Percentiles rank a stretch among this genome's conserved stretches.
These are phyloP conservation scores for Heliconius himera DNA, from an alignment of 1,140 invertebrate genomes.

Conservation along the genomic window DNA sequence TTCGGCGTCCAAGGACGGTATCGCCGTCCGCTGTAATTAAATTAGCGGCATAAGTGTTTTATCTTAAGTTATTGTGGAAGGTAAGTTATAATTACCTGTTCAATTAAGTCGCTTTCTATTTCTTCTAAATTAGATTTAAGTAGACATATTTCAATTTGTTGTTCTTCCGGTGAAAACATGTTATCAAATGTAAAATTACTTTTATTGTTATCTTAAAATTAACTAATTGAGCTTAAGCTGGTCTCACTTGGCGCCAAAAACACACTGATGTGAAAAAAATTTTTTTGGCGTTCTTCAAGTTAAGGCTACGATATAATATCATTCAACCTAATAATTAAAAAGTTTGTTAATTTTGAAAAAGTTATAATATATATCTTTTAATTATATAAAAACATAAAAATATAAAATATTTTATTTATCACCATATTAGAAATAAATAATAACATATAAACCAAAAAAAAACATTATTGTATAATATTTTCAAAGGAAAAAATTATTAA, in stretches of 20 bases:
- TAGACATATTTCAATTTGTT: conserved; percentile 68
- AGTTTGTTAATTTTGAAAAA: not conserved
- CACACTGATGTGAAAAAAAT: not conserved
- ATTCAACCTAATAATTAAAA: not conserved
- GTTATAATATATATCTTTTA: too few relatives aligned
- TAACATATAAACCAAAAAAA: too few relatives aligned
- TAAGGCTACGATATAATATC: not conserved
- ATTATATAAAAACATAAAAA: too few relatives aligned
- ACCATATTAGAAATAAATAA: too few relatives aligned
- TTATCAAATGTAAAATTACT: not conserved
- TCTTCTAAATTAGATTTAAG: conserved; percentile 65
- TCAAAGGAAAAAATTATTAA: too few relatives aligned
- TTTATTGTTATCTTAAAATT: not conserved
- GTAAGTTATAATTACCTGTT: conserved; percentile 49
- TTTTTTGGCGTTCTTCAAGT: not conserved
- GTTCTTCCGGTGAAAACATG: conserved; percentile 65
- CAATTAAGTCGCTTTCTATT: conserved; percentile 62
- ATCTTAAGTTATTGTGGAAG: not conserved
- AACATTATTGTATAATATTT: too few relatives aligned
- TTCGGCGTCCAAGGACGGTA: conserved; percentile 59
- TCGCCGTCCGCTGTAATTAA: conserved; percentile 50
- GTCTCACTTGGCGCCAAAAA: not conserved
- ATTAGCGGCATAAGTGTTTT: not conserved
- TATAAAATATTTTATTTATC: too few relatives aligned
- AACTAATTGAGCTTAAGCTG: not conserved